Conservation (phyloP, 2,888 invertebrate genomes). For the Keiferia lycopersicella region DNA sequence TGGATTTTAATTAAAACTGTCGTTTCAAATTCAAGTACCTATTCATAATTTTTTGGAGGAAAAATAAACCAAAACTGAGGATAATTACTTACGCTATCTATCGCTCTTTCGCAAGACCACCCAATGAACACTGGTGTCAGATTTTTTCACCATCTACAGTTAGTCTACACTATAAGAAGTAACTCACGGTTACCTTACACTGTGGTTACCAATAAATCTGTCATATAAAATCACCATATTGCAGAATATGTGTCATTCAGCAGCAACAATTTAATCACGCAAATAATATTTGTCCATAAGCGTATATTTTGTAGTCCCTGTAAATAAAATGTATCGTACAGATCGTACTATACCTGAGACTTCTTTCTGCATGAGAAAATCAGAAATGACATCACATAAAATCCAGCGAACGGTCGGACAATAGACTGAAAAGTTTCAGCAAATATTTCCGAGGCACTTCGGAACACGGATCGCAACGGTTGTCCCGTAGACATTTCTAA, state of each 20-base stretch:
- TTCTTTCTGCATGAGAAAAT: neutral
- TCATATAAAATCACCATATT: too few relatives aligned
- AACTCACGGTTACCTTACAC: too few relatives aligned
- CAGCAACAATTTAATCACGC: too few relatives aligned
- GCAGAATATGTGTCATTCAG: too few relatives aligned
- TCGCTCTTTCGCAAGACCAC: too few relatives aligned
- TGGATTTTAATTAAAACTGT: constrained; percentile 16
- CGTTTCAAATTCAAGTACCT: neutral
- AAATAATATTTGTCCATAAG: too few relatives aligned
- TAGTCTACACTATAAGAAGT: too few relatives aligned
- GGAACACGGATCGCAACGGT: constrained; percentile 30
- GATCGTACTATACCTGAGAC: neutral
- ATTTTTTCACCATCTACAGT: too few relatives aligned
- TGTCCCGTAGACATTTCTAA: constrained; percentile 69
- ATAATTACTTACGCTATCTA: too few relatives aligned
- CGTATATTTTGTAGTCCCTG: too few relatives aligned
- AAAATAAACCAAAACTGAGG: neutral
- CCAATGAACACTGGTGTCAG: too few relatives aligned
- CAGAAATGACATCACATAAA: constrained; percentile 10
- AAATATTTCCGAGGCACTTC: constrained; percentile 41
- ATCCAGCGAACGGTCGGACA: constrained; percentile 12
- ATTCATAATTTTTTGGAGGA: neutral
- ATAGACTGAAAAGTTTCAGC: constrained; percentile 28
- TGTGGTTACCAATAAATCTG: neutral
- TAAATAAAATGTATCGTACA: too few relatives aligned